phyloP scores from a whole-genome alignment of 2,888 invertebrate species.

The Diplolepis rosae region DNA sequence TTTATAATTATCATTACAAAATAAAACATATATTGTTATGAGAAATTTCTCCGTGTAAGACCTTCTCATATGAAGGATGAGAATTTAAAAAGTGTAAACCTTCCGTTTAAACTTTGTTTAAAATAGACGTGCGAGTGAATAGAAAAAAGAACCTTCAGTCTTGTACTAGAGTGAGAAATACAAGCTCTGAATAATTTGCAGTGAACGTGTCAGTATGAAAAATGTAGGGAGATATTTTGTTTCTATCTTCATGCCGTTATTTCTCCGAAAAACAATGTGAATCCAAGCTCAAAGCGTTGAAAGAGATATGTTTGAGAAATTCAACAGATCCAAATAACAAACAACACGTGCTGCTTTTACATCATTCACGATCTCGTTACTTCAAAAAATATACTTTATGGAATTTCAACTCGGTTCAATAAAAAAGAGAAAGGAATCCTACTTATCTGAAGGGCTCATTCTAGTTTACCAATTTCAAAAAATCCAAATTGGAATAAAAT shows the following conservation, averaged over 20 bases:
- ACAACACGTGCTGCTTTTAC: not conserved
- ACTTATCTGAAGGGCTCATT: too few species aligned
- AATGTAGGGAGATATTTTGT: slow-evolving; percentile 21
- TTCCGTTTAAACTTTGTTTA: not conserved
- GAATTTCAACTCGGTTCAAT: not conserved
- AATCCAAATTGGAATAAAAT: too few species aligned
- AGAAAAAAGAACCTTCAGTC: slow-evolving; percentile 7
- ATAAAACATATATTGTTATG: too few species aligned
- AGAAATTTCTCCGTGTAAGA: too few species aligned
- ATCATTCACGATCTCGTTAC: slow-evolving; percentile 7
- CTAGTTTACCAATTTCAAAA: too few species aligned
- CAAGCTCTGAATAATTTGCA: slow-evolving; percentile 26
- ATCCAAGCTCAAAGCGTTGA: slow-evolving; percentile 16
- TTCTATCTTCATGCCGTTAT: not conserved
- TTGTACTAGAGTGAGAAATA: slow-evolving; percentile 7
- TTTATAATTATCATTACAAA: too few species aligned
- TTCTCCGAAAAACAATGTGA: slow-evolving; percentile 19
- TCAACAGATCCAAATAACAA: not conserved
- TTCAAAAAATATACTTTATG: not conserved
- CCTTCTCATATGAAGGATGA: too few species aligned
- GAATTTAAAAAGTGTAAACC: too few species aligned
- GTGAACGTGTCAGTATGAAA: slow-evolving; percentile 9
- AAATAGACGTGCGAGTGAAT: not conserved
- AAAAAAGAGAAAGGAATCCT: not conserved
- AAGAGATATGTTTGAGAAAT: slow-evolving; percentile 19